phyloP scores from a whole-genome alignment of 2,797 vertebrate species.

The Enteromius argenteus region DNA sequence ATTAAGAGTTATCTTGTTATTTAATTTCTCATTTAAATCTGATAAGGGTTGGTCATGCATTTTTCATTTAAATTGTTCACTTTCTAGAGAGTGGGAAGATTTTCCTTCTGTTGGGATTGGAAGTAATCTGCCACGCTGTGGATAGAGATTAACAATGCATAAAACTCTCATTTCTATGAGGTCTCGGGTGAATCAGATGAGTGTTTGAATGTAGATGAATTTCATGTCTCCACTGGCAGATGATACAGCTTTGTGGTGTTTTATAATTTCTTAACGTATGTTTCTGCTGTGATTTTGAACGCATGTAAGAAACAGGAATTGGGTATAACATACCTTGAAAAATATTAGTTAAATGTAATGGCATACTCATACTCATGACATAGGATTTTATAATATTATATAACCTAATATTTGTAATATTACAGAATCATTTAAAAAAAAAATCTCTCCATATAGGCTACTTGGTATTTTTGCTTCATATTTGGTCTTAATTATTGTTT shows the following conservation, averaged over 20 bases:
- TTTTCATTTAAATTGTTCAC: slow-evolving; percentile 9
- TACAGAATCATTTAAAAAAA: neutral
- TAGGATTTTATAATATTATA: neutral
- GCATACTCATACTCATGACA: neutral
- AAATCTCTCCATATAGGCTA: no score
- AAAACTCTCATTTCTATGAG: neutral
- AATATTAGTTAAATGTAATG: neutral
- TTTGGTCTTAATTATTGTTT: no score
- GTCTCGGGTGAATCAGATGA: neutral
- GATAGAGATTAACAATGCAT: slow-evolving; percentile 23
- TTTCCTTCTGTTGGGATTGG: neutral
- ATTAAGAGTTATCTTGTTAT: neutral
- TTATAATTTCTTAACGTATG: neutral
- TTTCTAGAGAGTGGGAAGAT: slow-evolving; percentile 18
- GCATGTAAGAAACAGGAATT: neutral
- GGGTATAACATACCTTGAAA: neutral
- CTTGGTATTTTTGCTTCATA: no score
- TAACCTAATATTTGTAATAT: neutral
- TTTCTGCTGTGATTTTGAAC: neutral
- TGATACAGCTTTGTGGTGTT: neutral
- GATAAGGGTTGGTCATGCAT: neutral
- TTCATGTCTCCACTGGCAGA: neutral
- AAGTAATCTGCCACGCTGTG: slow-evolving; percentile 10
- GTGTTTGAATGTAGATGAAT: slow-evolving; percentile 4
- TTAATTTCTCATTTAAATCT: slow-evolving; percentile 28